Conservation (phyloP, 2,797 vertebrate species). For the Sphenopsis melanotis region DNA sequence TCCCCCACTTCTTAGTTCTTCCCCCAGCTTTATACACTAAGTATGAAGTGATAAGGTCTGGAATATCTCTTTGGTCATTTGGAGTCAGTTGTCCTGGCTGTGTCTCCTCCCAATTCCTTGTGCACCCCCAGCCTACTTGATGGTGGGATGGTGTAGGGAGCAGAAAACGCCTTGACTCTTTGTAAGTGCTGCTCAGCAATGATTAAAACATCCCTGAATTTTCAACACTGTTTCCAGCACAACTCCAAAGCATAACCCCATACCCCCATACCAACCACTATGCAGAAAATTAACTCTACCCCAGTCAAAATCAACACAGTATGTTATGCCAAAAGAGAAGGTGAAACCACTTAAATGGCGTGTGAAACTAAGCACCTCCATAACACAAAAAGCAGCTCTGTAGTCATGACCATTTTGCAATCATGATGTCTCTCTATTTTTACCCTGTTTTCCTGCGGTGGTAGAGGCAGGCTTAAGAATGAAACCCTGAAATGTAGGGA, state of each 20-base stretch:
- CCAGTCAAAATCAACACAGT: not conserved
- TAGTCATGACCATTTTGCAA: not conserved
- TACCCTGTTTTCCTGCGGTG: not conserved
- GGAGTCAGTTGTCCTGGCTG: not conserved
- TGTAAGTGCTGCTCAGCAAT: not conserved
- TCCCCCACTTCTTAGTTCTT: not conserved
- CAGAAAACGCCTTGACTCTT: not conserved
- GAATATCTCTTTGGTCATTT: not conserved
- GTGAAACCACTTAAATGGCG: not conserved
- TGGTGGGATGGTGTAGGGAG: not conserved
- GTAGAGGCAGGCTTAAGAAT: not conserved
- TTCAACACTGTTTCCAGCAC: not conserved
- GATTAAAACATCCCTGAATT: not conserved
- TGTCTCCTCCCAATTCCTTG: not conserved
- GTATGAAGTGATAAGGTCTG: not conserved
- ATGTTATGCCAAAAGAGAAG: not conserved
- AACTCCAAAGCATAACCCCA: not conserved
- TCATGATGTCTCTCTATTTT: not conserved
- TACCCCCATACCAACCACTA: not conserved
- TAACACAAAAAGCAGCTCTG: not conserved
- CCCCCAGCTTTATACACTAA: not conserved
- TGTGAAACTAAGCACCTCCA: not conserved
- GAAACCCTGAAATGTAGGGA: not conserved
- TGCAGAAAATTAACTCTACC: not conserved
- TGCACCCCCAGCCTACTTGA: rapidly evolving